Base-by-base conservation (phyloP, 2,888 invertebrate species). In the Leptopilina syphax region DNA sequence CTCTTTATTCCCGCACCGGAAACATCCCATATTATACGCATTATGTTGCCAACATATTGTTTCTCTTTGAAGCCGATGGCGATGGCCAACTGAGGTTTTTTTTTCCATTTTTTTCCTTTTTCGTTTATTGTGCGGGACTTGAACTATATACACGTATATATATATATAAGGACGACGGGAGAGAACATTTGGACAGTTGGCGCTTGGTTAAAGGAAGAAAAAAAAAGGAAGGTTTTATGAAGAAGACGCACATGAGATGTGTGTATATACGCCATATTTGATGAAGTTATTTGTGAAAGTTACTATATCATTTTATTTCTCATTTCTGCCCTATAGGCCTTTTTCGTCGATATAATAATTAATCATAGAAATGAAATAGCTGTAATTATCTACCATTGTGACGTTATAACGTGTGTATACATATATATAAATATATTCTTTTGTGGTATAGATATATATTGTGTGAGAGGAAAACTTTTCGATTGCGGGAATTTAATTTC, bases 1-100 rank as follows among this genome's bases (percentile, higher is more conserved):
- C 81, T 80, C 82, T 81, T 83, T 81, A 83, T 83, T 81, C 78
- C 57, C 47, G 73, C 70, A 68, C 54, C 82, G 82, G 83, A 83
- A 83, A 82, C 67, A 63, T 73, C 79, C 27, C 65, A 34, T 73
- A 73, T 73, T 73, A 73, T 73, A 57, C 70, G 70, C 70, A 57
- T 73, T 73, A 73, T 73, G 70, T 73, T 73, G 57, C 27, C 34
- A 34, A 57, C n/a, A 54, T 54, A 73, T 73, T 57, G 54, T 73
- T 73, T 73, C 54, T 57, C 70, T 57, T 57, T 73, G 70, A 7
- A 13, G 54, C 54, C 34, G 70, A 73, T 73, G 70, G 70, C 70
- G 70, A 73, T 73, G 70, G 34, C 27, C 70, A 73, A 73, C 70
- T 73, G 70, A 73, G 70, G 70, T 57, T 73, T 54, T 73, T 70